Evolutionary conservation across 2,888 invertebrate genomes (phyloP).

Genomic region (Pollenia angustigena): DNA sequence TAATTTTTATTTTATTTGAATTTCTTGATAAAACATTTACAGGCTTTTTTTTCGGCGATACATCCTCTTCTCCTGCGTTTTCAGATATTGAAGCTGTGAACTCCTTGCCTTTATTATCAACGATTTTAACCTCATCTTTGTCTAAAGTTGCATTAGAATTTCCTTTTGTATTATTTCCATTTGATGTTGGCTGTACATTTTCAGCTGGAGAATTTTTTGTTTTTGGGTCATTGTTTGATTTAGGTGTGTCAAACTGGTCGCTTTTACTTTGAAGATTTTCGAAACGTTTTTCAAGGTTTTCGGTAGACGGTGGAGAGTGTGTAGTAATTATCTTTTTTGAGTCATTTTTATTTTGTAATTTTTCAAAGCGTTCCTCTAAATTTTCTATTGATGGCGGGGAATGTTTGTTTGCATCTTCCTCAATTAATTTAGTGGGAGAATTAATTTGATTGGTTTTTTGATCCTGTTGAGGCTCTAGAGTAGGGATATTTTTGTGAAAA

Average conservation of each 20-base stretch:
- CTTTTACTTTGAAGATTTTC: conserved; percentile 73
- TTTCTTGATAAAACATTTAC: neutral
- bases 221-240: neutral
- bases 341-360: conserved; percentile 74
- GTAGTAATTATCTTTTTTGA: conserved; percentile 16
- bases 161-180: neutral
- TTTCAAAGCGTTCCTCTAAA: conserved; percentile 79
- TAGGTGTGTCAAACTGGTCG: neutral
- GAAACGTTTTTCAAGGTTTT: conserved; percentile 75
- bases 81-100: neutral
- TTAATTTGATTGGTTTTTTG: neutral
- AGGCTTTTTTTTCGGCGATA: neutral
- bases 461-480: conserved; percentile 44
- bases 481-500: conserved; percentile 31
- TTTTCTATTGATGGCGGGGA: conserved; percentile 81
- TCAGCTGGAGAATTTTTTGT: neutral
- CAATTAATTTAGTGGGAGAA: neutral
- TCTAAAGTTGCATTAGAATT: neutral
- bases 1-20: conserved; percentile 26
- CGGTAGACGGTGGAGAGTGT: conserved; percentile 73
- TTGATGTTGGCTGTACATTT: neutral
- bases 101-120: neutral
- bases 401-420: conserved; percentile 35
- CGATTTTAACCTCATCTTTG: neutral
- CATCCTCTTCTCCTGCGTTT: neutral